phyloP scores from a whole-genome alignment of 2,113 vertebrate species.

The Pluvianellus socialis region DNA sequence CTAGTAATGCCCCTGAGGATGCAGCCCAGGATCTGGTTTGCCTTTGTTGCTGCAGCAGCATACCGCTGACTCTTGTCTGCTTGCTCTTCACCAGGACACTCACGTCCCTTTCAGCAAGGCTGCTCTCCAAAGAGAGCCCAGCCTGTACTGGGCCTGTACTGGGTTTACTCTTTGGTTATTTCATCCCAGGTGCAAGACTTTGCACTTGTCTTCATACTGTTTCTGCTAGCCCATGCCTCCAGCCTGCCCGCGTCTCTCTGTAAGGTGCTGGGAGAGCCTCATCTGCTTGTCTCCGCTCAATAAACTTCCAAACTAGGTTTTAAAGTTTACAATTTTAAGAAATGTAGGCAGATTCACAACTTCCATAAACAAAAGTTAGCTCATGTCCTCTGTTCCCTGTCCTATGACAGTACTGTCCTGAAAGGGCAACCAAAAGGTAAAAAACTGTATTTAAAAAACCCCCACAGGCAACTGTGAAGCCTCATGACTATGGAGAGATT shows the following conservation, averaged over 20 bases:
- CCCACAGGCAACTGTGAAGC: not conserved
- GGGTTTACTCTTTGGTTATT: too few species aligned
- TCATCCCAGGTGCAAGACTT: not conserved
- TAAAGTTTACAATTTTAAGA: not conserved
- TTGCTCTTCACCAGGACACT: too few species aligned
- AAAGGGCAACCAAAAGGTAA: not conserved
- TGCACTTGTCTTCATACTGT: not conserved
- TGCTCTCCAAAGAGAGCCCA: too few species aligned
- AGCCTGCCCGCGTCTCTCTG: not conserved
- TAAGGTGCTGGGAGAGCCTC: not conserved
- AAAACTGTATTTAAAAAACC: not conserved
- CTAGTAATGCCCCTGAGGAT: too few species aligned
- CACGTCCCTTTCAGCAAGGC: too few species aligned
- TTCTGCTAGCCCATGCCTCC: not conserved
- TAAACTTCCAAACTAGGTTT: not conserved
- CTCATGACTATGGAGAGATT: not conserved
- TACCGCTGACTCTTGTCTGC: too few species aligned
- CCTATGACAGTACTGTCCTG: not conserved
- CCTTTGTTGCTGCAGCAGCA: too few species aligned
- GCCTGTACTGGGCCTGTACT: too few species aligned
- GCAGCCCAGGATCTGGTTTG: too few species aligned
- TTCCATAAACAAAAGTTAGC: not conserved
- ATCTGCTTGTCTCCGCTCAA: not conserved
- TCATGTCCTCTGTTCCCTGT: not conserved
- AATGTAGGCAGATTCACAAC: not conserved